Evolutionary conservation across 2,888 invertebrate genomes (phyloP), one percentile per base, ranked within the genome.

Genomic region (Cephus pygmeus): DNA sequence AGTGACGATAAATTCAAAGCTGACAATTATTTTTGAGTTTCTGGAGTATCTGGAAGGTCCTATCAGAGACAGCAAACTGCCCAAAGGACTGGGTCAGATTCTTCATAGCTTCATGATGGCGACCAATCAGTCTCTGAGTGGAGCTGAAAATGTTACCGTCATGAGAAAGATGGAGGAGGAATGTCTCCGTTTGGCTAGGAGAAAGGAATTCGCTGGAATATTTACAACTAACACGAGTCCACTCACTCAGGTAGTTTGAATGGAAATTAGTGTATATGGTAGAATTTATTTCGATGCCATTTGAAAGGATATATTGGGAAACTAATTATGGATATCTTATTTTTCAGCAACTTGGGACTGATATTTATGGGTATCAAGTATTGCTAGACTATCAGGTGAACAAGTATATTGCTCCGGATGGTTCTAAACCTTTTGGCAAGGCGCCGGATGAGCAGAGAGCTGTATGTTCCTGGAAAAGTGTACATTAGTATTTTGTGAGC

Each of bases 91-190:
- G 82, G 95, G 95, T n/a, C 93, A 94, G 85, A 94, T 97, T 73
- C 92, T 97, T 0, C 97, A 97, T 87, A 95, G 95, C 1, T 97
- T 96, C 90, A 97, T 97, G 97, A 97, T 97, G 96, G 96, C 96
- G 1, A 97, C 97, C 0, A 94, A 94, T 80, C 92, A 94, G 15
- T 91, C 93, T 0, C 91, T 97, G 71, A 93, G 92, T 78, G 89
- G 96, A 0, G 94, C 94, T 75, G 96, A 97, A 88, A 97, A 97
- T 88, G 95, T 97, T 11, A 93, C 95, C 11, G 94, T 96, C 11
- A 96, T 97, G 92, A 93, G 95, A 81, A 95, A 94, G 79, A 94
- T 97, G 93, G 97, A 97, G 91, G 93, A 94, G 79, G 95, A 96
- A 84, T 95, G 95, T 4, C 91, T 96, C 82, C 92, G 93, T 73